Evolutionary conservation across 2,113 vertebrate species (phyloP), one percentile per base, ranked within the genome.

Genomic region (Pterocles orientalis): DNA sequence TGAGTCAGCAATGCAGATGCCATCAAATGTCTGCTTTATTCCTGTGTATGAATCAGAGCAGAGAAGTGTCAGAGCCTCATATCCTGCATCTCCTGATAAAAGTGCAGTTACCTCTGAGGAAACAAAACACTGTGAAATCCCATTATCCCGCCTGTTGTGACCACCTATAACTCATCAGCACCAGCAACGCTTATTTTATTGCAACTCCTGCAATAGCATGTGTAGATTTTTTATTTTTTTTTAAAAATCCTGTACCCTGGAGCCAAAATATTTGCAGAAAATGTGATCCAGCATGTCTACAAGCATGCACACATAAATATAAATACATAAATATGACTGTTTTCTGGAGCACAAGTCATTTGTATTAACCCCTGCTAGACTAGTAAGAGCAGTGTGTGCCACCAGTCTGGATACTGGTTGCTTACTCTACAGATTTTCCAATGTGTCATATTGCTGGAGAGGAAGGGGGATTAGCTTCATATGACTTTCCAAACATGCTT

Each of bases 1-100:
- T 83, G 95, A 96, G 88, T 94, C 95, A 94, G 95, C 86, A 75
- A 25, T 88, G 95, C 95, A 96, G 94, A 92, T 95, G 88, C 95
- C 91, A 94, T 94, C 88, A 90, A 76, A 71, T 7, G 24, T 29
- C 89, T 86, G 71, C 58, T 85, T 69, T 61, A 87, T 92, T 76
- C 78, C 78, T 36, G 29, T 3, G 45, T 19, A 16, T 94, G 94
- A 95, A 87, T 90, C 90, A 90, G 93, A 94, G 91, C 45, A 36
- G 64, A 31, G 72, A 70, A 41, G 81, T 65, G 91, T 47, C 87
- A 85, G 48, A 82, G 87, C 78, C 78, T 95, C 77, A 33, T n/a
- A 82, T 56, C 73, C 92, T 79, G 81, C 79, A 64, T 34, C 79
- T 88, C 88, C 76, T 29, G 88, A 90, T 86, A 90, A 53, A 72